phyloP scores from a whole-genome alignment of 2,797 vertebrate genomes.

The Mareca penelope region DNA sequence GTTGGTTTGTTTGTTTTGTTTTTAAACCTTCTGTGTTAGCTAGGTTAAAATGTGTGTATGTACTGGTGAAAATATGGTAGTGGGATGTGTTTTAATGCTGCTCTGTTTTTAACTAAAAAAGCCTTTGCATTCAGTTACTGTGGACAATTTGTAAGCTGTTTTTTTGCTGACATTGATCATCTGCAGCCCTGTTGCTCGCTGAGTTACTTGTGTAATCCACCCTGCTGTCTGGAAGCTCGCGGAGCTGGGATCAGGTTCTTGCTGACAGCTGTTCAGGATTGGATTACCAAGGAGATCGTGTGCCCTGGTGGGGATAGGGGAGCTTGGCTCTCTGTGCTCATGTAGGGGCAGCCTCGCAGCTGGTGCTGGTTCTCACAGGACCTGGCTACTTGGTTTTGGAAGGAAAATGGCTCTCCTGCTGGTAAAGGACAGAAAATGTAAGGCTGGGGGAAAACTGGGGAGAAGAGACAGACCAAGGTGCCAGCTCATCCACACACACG shows the following conservation, averaged over 20 bases:
- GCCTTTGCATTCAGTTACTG: neutral
- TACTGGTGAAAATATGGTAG: neutral
- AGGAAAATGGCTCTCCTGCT: neutral
- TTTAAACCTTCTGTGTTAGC: neutral
- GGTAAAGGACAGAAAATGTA: neutral
- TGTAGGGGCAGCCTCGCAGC: neutral
- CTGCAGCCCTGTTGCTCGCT: neutral
- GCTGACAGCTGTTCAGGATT: neutral
- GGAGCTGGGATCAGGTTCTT: neutral
- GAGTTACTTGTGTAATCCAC: neutral
- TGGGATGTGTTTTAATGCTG: neutral
- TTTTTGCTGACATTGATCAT: neutral
- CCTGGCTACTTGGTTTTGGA: neutral
- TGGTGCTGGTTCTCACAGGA: neutral
- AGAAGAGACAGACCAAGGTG: neutral
- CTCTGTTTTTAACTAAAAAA: neutral
- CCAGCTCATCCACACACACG: accelerated
- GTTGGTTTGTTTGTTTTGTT: neutral
- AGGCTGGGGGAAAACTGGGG: too few relatives aligned
- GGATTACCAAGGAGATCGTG: neutral
- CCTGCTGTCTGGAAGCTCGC: neutral
- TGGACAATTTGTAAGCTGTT: neutral
- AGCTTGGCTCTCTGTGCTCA: neutral
- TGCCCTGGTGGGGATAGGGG: neutral
- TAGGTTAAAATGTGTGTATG: neutral